These are phyloP conservation scores for Eumeta japonica DNA, from an alignment of 1,140 invertebrate genomes.

Conservation along the genomic window DNA sequence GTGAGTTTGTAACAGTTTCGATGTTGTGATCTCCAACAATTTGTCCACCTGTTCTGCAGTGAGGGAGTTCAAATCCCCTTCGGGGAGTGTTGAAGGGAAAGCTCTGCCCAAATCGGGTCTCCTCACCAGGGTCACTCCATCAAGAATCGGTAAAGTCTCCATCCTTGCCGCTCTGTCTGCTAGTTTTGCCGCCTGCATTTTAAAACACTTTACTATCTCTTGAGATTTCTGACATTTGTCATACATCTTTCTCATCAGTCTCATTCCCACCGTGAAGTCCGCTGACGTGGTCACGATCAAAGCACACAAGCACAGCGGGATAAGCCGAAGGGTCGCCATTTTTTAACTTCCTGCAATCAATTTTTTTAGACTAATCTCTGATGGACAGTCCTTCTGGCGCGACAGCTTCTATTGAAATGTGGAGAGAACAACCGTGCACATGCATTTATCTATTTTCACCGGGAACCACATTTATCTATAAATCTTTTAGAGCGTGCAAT, in stretches of 20 bases:
- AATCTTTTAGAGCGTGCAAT: slow-evolving; percentile 60
- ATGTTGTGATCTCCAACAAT: slow-evolving; percentile 57
- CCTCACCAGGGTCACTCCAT: slow-evolving; percentile 60
- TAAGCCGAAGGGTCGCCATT: slow-evolving; percentile 10
- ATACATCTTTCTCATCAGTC: slow-evolving; percentile 59
- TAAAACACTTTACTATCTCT: slow-evolving; percentile 66
- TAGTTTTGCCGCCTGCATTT: slow-evolving; percentile 64
- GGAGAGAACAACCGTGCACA: slow-evolving; percentile 46
- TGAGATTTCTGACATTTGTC: slow-evolving; percentile 61
- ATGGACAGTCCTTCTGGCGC: slow-evolving; percentile 39
- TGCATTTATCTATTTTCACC: slow-evolving; percentile 60
- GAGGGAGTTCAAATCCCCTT: slow-evolving; percentile 46
- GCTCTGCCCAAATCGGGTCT: slow-evolving; percentile 28
- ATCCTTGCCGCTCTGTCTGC: slow-evolving; percentile 63
- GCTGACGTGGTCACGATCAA: slow-evolving; percentile 22
- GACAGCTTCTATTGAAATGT: slow-evolving; percentile 52
- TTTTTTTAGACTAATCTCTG: too few species aligned
- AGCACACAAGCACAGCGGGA: slow-evolving; percentile 38
- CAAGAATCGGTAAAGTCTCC: slow-evolving; percentile 62
- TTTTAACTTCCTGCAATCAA: too few species aligned
- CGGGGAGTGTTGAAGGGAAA: slow-evolving; percentile 42
- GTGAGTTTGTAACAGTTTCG: slow-evolving; percentile 62
- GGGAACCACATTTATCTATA: slow-evolving; percentile 57
- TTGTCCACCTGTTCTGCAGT: slow-evolving; percentile 60
- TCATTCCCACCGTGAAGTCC: slow-evolving; percentile 37